phyloP scores from a whole-genome alignment of 1,140 invertebrate species.

The Cyphomyrmex costatus region DNA sequence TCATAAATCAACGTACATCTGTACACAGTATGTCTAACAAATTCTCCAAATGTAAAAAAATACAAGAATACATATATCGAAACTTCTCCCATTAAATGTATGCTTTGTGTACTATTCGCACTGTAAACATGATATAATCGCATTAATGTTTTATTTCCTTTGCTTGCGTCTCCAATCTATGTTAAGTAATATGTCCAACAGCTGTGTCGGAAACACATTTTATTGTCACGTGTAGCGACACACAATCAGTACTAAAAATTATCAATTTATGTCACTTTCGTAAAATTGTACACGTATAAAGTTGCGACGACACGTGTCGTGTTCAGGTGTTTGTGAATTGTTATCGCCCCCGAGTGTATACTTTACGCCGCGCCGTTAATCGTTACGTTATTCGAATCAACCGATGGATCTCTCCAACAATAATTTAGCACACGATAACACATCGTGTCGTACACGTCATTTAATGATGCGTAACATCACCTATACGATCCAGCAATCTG shows the following conservation, averaged over 20 bases:
- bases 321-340: not conserved
- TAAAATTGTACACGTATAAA: not conserved
- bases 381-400: slow-evolving; percentile 5
- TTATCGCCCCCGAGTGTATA: not conserved
- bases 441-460: not conserved
- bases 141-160: slow-evolving; percentile 17
- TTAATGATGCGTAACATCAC: not conserved
- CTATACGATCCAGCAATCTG: not conserved
- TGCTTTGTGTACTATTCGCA: slow-evolving; percentile 3
- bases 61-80: not conserved
- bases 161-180: not conserved
- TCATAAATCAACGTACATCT: not conserved
- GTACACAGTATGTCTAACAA: not conserved
- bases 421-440: not conserved
- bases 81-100: not conserved
- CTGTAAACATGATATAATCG: slow-evolving; percentile 28
- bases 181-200: slow-evolving; percentile 6
- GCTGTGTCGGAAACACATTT: not conserved
- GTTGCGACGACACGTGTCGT: not conserved
- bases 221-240: not conserved
- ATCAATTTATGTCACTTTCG: not conserved
- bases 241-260: not conserved
- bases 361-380: not conserved
- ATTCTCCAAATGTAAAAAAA: not conserved
- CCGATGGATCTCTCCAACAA: not conserved